Conservation (phyloP, 1,140 invertebrate species). For the Spodoptera frugiperda region DNA sequence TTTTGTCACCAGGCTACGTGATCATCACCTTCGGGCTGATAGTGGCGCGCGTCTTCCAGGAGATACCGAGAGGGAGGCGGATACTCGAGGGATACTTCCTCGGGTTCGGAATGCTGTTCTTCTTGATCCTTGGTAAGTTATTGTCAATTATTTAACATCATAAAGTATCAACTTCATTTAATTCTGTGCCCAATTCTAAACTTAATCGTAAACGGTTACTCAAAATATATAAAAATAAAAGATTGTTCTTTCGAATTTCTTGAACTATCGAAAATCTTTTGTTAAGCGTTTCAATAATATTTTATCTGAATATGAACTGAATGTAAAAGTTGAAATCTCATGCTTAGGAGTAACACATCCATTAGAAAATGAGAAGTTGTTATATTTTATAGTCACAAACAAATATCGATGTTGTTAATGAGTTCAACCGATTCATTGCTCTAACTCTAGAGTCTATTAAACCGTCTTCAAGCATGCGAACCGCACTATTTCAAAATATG, state of each 20-base stretch:
- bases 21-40: constrained; percentile 90
- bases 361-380: too few species aligned
- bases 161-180: background rate
- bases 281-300: background rate
- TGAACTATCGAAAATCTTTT: too few species aligned
- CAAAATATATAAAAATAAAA: background rate
- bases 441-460: too few species aligned
- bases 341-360: background rate
- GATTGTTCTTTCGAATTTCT: too few species aligned
- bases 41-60: constrained; percentile 88
- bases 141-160: background rate
- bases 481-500: constrained; percentile 3
- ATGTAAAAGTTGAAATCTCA: background rate
- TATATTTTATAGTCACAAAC: too few species aligned
- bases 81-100: constrained; percentile 90
- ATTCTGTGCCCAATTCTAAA: too few species aligned
- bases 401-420: too few species aligned
- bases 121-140: constrained; percentile 88
- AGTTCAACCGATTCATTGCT: background rate
- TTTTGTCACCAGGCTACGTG: constrained; percentile 86
- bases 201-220: too few species aligned
- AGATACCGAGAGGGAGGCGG: constrained; percentile 88
- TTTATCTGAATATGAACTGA: background rate
- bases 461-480: constrained; percentile 14
- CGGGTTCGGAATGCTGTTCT: constrained; percentile 89